These are phyloP conservation scores for Pagetopsis macropterus DNA, from an alignment of 2,797 vertebrate species.

Conservation along the genomic window DNA sequence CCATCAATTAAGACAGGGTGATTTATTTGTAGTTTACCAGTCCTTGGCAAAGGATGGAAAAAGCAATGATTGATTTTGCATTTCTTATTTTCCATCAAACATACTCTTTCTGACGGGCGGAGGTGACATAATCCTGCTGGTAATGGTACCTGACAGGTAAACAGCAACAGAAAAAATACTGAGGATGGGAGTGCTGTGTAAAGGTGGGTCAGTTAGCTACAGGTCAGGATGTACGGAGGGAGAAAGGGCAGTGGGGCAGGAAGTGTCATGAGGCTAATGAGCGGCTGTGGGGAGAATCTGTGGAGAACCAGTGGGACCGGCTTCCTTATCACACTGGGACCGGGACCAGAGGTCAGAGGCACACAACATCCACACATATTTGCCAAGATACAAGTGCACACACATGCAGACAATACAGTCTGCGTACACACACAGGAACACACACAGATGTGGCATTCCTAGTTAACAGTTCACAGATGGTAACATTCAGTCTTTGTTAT, in stretches of 20 bases:
- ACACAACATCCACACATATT: constrained; percentile 36
- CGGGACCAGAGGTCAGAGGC: constrained; percentile 64
- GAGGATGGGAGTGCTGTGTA: constrained; percentile 5
- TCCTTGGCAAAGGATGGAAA: not conserved
- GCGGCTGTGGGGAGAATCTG: constrained; percentile 30
- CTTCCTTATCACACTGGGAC: constrained; percentile 59
- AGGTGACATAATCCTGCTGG: constrained; percentile 40
- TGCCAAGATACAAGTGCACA: constrained; percentile 5
- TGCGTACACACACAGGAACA: not conserved
- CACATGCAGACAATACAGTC: constrained; percentile 24
- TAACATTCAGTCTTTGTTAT: not conserved
- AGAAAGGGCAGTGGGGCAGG: constrained; percentile 41
- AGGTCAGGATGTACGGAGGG: constrained; percentile 43
- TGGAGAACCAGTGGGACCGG: constrained; percentile 38
- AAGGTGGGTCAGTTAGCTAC: constrained; percentile 13
- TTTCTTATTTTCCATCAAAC: constrained; percentile 17
- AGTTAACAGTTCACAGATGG: constrained; percentile 49
- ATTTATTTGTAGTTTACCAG: not conserved
- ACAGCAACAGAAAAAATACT: constrained; percentile 15
- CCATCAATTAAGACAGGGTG: not conserved
- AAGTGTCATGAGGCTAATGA: constrained; percentile 52
- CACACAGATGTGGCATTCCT: constrained; percentile 31
- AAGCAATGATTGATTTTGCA: not conserved
- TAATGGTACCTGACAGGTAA: constrained; percentile 58
- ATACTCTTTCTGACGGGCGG: constrained; percentile 32